phyloP scores from a whole-genome alignment of 2,113 vertebrate genomes.

The Maylandia zebra region DNA sequence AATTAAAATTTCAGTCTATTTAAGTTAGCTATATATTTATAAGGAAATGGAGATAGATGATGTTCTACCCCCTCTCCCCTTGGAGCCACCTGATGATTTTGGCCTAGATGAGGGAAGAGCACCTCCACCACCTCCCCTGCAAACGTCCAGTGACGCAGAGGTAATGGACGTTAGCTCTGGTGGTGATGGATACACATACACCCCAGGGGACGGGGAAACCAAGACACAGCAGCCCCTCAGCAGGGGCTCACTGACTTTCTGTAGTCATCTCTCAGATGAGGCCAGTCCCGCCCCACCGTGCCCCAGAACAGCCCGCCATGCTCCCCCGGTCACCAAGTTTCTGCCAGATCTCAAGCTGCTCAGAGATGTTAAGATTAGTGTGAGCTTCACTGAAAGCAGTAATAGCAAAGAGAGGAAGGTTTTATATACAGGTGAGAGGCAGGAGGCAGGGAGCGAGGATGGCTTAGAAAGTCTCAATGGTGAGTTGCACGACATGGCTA shows the following conservation, averaged over 20 bases:
- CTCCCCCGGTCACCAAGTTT: slow-evolving; percentile 87
- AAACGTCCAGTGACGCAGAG: slow-evolving; percentile 99
- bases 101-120: slow-evolving; percentile 80
- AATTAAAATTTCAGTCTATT: neutral
- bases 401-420: slow-evolving; percentile 95
- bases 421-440: slow-evolving; percentile 86
- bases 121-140: slow-evolving; percentile 99
- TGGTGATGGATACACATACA: slow-evolving; percentile 99
- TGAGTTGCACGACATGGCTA: slow-evolving; percentile 78
- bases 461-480: slow-evolving; percentile 79
- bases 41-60: slow-evolving; percentile 85
- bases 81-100: slow-evolving; percentile 84
- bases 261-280: slow-evolving; percentile 77
- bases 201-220: slow-evolving; percentile 83
- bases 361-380: slow-evolving; percentile 94
- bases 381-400: slow-evolving; percentile 93
- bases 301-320: slow-evolving; percentile 93
- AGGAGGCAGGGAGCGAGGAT: slow-evolving; percentile 69
- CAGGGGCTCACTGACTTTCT: slow-evolving; percentile 84
- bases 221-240: slow-evolving; percentile 76
- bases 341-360: slow-evolving; percentile 93
- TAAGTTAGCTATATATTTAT: slow-evolving; percentile 25
- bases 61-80: slow-evolving; percentile 85
- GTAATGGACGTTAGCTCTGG: slow-evolving; percentile 99
- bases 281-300: slow-evolving; percentile 75